phyloP scores from a whole-genome alignment of 1,140 invertebrate species.

The Lineus longissimus region DNA sequence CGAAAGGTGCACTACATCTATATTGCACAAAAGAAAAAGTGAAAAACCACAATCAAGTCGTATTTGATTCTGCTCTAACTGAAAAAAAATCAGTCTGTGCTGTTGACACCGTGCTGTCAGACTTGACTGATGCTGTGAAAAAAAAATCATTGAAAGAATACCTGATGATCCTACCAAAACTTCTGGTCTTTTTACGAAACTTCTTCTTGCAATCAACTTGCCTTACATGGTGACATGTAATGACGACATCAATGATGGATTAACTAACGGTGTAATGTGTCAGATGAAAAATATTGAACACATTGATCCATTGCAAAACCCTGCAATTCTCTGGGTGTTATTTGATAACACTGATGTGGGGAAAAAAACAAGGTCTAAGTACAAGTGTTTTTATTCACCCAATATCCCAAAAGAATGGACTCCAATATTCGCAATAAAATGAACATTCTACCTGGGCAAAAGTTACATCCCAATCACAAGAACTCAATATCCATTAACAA shows the following conservation, averaged over 20 bases:
- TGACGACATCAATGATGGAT: neutral
- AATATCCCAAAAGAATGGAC: neutral
- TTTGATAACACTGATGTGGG: neutral
- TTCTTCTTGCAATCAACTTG: neutral
- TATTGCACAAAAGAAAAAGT: slow-evolving; percentile 16
- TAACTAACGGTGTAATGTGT: neutral
- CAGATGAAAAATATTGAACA: neutral
- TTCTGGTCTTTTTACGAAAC: neutral
- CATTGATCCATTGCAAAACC: neutral
- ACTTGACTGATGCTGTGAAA: slow-evolving; percentile 4
- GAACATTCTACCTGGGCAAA: neutral
- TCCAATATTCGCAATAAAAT: neutral
- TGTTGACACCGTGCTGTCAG: neutral
- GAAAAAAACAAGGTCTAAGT: neutral
- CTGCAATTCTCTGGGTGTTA: neutral
- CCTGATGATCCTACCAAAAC: neutral
- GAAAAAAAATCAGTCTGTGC: neutral
- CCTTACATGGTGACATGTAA: neutral
- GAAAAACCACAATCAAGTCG: slow-evolving; percentile 5
- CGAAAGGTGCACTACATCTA: slow-evolving; percentile 3
- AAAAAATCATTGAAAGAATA: neutral
- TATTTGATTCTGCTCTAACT: slow-evolving; percentile 2
- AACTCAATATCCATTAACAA: neutral
- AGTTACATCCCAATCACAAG: neutral
- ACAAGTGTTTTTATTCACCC: neutral